phyloP scores from a whole-genome alignment of 2,797 vertebrate genomes.

The Jordanella pulchra region DNA sequence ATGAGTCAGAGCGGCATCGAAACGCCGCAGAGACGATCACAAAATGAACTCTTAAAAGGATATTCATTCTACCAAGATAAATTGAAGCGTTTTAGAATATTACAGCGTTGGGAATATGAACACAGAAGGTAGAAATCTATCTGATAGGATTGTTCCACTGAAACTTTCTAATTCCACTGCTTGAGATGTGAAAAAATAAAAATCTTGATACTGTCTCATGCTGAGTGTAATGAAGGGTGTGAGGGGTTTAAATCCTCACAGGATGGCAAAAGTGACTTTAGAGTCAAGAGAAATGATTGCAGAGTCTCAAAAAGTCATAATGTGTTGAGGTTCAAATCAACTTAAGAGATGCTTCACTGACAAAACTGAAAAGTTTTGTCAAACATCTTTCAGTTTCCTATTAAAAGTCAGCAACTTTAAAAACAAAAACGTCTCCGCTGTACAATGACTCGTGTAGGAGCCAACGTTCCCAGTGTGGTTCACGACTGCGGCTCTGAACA shows the following conservation, averaged over 20 bases:
- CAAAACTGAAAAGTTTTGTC: not conserved
- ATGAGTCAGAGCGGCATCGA: conserved; percentile 18
- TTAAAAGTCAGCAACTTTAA: conserved; percentile 25
- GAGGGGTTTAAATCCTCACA: conserved; percentile 2
- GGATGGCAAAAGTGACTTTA: conserved; percentile 22
- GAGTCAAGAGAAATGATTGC: conserved; percentile 36
- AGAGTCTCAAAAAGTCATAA: conserved; percentile 27
- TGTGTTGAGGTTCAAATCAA: conserved; percentile 21
- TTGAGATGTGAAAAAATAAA: not conserved
- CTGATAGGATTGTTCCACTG: conserved; percentile 27
- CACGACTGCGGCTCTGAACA: conserved; percentile 28
- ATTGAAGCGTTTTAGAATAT: conserved; percentile 42
- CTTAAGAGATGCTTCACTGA: conserved; percentile 3
- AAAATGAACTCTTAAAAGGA: conserved; percentile 20
- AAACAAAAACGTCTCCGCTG: conserved; percentile 12
- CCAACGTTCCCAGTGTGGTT: conserved; percentile 1
- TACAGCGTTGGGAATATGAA: conserved; percentile 40
- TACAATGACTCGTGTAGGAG: not conserved
- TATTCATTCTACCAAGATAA: conserved; percentile 42
- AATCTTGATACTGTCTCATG: conserved; percentile 15
- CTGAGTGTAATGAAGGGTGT: conserved; percentile 10
- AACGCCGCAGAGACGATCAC: conserved; percentile 27
- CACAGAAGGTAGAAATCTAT: conserved; percentile 29
- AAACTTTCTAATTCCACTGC: conserved; percentile 3
- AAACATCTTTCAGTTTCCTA: conserved; percentile 19